Base-by-base conservation (phyloP, 2,888 invertebrate genomes). In the Thyatira batis region DNA sequence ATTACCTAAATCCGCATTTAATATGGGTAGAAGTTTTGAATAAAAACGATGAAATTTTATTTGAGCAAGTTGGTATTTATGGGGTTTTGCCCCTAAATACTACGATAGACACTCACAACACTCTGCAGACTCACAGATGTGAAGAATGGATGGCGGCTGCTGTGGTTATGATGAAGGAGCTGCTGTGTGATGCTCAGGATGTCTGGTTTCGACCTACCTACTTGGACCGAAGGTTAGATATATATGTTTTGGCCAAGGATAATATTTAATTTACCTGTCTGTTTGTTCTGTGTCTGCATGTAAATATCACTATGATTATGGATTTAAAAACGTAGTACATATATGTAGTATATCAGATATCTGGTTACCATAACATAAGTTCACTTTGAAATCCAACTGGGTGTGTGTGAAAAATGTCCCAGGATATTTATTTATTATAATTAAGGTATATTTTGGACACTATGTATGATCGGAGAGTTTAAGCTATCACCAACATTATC, bases 31-130 rank as follows among this genome's bases (percentile, higher is more conserved):
- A 85, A 68, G 76, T 62, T 3, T 25, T 51, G 1, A 62, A 63
- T 27, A 55, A 55, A 0, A 51, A 23, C 0, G 57, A 67, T n/a
- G 69, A 74, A n/a, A 65, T 71, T 58, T 50, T 61, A 1, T 81
- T 87, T 11, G 85, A 89, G 57, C 89, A 89, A 73, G 73, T 89
- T 13, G 89, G 89, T 11, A 57, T 89, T 20, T 85, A 82, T 50
- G 87, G 88, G 0, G 55, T 89, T 25, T 33, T 85, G 43, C 89
- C 89, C 0, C 52, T 78, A 52, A 76, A 80, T 45, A 65, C 63
- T 1, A 65, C 67, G 0, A 52, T 82, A 4, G 71, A 78, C 25
- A 20, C 65, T 0, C 67, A 65, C 1, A 64, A 61, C 0, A 69
- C 55, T 20, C 20, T 87, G 1, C 63, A 64, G 17, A 59, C 56